Conservation (phyloP, 2,888 invertebrate genomes). For the Kryphioiulus occultus region DNA sequence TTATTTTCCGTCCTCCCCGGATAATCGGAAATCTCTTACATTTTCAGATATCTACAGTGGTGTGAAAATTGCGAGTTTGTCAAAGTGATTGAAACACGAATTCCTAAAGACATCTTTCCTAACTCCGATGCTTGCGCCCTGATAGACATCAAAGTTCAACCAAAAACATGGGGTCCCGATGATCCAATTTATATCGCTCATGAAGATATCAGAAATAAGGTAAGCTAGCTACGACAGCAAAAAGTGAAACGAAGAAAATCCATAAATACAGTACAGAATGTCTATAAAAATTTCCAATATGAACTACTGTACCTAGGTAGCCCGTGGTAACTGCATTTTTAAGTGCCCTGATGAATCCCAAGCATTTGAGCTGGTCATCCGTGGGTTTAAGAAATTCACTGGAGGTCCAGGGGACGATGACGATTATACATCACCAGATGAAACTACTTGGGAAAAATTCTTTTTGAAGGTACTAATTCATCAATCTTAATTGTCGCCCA, state of each 20-base stretch:
- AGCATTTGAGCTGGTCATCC: not conserved
- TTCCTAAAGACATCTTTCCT: not conserved
- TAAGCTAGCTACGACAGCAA: not conserved
- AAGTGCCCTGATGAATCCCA: not conserved
- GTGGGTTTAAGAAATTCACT: slow-evolving; percentile 24
- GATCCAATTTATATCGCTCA: slow-evolving; percentile 33
- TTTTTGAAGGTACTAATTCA: not conserved
- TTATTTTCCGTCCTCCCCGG: too few relatives aligned
- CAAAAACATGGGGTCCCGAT: not conserved
- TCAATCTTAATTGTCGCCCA: too few relatives aligned
- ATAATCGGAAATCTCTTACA: too few relatives aligned
- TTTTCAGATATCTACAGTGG: not conserved
- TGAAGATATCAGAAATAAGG: slow-evolving; percentile 31
- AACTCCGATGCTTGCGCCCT: not conserved
- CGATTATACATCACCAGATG: not conserved
- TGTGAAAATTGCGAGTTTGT: slow-evolving; percentile 26
- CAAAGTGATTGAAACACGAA: not conserved
- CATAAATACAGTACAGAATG: not conserved
- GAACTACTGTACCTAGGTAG: not conserved
- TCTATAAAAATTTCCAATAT: not conserved
- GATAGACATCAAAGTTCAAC: not conserved
- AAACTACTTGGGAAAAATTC: slow-evolving; percentile 12
- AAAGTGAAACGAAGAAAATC: too few relatives aligned
- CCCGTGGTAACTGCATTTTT: slow-evolving; percentile 28
- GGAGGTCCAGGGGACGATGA: slow-evolving; percentile 30